Base-by-base conservation (phyloP, 2,113 vertebrate species). In the Strix aluco region DNA sequence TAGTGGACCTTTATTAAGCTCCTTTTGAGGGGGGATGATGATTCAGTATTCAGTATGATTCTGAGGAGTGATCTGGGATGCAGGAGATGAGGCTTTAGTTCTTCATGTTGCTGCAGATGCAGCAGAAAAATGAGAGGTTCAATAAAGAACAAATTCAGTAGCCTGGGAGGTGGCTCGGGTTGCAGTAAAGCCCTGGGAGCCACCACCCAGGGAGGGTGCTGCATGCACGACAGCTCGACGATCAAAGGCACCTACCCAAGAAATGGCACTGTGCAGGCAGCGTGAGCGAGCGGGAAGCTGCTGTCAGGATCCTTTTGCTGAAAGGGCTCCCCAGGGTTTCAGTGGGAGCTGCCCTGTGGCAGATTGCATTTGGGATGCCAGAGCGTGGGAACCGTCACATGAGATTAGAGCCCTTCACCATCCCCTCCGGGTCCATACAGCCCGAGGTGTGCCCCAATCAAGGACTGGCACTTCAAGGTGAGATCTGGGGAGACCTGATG, bases 151-250 rank as follows among this genome's bases (percentile, higher is more conserved):
- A 54, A 58, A 47, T 81, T 13, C 71, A 70, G 38, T 77, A 81
- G 70, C 78, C 26, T 72, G 51, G 59, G 63, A 55, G n/a, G 81
- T 57, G 46, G 51, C 36, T n/a, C 27, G n/a, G 44, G 42, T 29
- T 34, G 34, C 15, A 30, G 51, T 3, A 34, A 52, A 90, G 26
- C 29, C 23, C 71, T 44, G 61, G 51, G 32, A 89, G 21, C 34
- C 80, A 22, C 38, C 34, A 10, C 21, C 25, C 38, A 38, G 5
- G 61, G 44, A 47, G 21, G 36, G 17, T 52, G 54, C 15, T 55
- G 49, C 26, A 3, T 4, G 46, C 32, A 34, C 2, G 5, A 38
- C 36, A 51, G 34, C 40, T 82, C 2, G 0, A 21, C 15, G n/a
- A 26, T 15, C 36, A 40, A 27, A 66, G 13, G 12, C 5, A 21